Conservation (phyloP, 2,113 vertebrate species). For the Pollachius pollachius region DNA sequence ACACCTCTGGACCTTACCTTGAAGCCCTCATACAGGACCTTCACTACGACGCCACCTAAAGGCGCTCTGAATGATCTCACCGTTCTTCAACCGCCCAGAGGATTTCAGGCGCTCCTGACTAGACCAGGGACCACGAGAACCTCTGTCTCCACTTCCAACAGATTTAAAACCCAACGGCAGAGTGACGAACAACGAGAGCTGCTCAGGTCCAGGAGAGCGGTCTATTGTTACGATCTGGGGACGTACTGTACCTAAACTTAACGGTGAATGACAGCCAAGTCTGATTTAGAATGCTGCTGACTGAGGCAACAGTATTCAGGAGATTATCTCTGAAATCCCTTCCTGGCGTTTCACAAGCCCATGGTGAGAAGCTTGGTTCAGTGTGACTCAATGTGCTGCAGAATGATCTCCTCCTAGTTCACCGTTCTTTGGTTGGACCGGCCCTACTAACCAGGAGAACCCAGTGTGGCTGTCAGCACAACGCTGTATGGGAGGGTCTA, state of each 20-base stretch:
- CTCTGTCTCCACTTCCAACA: slow-evolving; percentile 28
- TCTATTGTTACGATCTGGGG: no score
- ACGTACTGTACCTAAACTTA: slow-evolving; percentile 19
- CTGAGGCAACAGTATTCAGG: slow-evolving; percentile 44
- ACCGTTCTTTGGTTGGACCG: no score
- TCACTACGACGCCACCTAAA: slow-evolving; percentile 50
- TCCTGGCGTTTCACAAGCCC: slow-evolving; percentile 50
- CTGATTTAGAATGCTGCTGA: slow-evolving; percentile 46
- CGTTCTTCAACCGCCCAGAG: slow-evolving; percentile 33
- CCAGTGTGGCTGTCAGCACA: no score
- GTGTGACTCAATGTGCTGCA: slow-evolving; percentile 26
- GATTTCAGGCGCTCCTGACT: slow-evolving; percentile 48
- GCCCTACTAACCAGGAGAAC: no score
- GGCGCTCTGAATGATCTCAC: slow-evolving; percentile 38
- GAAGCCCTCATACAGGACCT: slow-evolving; percentile 49
- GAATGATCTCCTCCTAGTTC: no score
- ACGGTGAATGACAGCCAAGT: slow-evolving; percentile 58
- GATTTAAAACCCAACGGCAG: slow-evolving; percentile 17
- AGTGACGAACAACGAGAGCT: slow-evolving; percentile 17
- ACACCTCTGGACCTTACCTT: slow-evolving; percentile 5
- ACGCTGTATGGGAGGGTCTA: no score
- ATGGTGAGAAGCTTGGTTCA: slow-evolving; percentile 39
- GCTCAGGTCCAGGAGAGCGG: no score
- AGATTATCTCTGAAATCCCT: slow-evolving; percentile 66
- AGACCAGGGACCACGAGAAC: slow-evolving; percentile 4